Base-by-base conservation (phyloP, 2,888 invertebrate genomes). In the Chirona hameri region DNA sequence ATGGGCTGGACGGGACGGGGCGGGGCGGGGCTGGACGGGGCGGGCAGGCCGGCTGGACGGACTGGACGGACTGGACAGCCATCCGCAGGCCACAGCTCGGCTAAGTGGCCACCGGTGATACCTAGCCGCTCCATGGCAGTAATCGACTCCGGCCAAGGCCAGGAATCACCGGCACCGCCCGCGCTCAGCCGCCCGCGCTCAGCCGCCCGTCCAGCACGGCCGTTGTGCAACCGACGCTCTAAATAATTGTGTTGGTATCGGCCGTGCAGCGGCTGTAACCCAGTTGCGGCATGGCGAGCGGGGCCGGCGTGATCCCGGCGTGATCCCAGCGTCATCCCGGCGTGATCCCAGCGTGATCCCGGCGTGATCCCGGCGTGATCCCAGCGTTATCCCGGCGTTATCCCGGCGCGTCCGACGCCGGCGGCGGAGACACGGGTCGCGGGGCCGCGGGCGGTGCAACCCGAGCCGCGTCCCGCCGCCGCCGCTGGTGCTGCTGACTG, bases 191-290 rank as follows among this genome's bases (percentile, higher is more conserved):
- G 60, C 7, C 60, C 24, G 24, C 60, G 24, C 60, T 60, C 52
- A 52, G 52, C 1, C 48, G 21, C 14, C 21, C 57, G 21, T 9
- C 57, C 21, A 18, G 57, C 3, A 18, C 60, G 60, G 7, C 24
- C 27, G 65, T 65, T 65, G 65, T 65, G 65, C 65, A 65, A 65
- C 65, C n/a, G n/a, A 24, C 65, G 65, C 65, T 65, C n/a, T 27
- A 65, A 65, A 65, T 65, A 65, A 65, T 27, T 65, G 65, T 27
- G n/a, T 65, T n/a, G n/a, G n/a, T 27, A 65, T 65, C 65, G n/a
- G n/a, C 65, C 65, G 10, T 65, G 27, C 65, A n/a, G n/a, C 65
- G 27, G 65, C 27, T n/a, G 65, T n/a, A n/a, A 27, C 65, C 65
- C 27, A 65, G 24, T 65, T n/a, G 65, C 65, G 65, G 27, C 65